Evolutionary conservation across 2,797 vertebrate species (phyloP).

Genomic region (Sebastes kiyomatsui): DNA sequence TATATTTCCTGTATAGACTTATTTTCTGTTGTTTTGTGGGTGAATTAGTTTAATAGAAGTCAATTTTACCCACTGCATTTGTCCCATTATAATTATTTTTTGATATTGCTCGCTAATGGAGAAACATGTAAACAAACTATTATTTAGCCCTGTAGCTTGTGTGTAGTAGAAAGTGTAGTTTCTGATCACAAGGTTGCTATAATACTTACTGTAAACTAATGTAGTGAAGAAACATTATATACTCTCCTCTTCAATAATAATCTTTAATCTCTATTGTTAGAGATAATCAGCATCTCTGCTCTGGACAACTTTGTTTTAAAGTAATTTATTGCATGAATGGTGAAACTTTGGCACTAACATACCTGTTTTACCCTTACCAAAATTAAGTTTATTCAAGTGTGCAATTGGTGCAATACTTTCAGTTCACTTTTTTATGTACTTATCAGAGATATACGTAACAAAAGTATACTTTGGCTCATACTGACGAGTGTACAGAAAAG

Average conservation of each 20-base stretch:
- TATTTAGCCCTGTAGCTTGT: no score
- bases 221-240: background rate
- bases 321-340: background rate
- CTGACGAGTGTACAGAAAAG: fast-evolving
- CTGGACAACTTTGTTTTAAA: background rate
- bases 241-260: no score
- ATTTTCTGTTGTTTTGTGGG: background rate
- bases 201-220: background rate
- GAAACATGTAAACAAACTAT: background rate
- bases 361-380: background rate
- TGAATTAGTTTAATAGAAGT: background rate
- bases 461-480: no score
- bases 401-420: no score
- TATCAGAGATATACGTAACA: no score
- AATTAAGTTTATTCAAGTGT: no score
- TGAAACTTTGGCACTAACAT: no score
- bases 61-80: background rate
- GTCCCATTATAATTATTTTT: background rate
- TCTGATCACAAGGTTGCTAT: background rate
- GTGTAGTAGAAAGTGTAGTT: background rate
- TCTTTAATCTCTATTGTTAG: background rate
- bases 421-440: no score
- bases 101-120: background rate
- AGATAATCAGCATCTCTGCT: background rate
- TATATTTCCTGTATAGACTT: background rate